These are phyloP conservation scores for Trissolcus japonicus DNA, from an alignment of 2,888 invertebrate genomes.

Conservation along the genomic window DNA sequence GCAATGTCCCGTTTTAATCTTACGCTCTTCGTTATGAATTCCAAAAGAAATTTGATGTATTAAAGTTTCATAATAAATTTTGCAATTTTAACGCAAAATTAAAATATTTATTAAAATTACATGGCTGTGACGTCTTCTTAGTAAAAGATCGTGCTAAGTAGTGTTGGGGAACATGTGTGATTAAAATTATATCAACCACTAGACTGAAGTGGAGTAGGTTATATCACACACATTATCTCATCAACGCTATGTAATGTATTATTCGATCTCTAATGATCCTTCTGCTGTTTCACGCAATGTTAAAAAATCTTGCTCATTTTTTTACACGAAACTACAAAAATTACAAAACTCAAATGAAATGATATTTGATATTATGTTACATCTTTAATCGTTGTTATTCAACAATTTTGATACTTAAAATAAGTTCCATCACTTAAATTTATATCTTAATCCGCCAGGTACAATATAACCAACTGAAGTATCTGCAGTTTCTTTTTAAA, in stretches of 20 bases:
- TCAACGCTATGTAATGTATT: background rate
- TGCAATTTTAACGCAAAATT: conserved; percentile 16
- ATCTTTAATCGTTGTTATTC: too few species aligned
- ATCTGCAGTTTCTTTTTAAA: background rate
- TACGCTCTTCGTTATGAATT: conserved; percentile 11
- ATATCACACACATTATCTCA: conserved; percentile 7
- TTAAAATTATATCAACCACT: conserved; percentile 40
- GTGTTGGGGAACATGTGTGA: conserved; percentile 38
- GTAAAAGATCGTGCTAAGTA: conserved; percentile 32
- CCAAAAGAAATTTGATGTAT: conserved; percentile 12
- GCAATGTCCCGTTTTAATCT: conserved; percentile 7
- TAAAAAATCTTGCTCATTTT: too few species aligned
- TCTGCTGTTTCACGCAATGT: background rate
- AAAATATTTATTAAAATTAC: conserved; percentile 32
- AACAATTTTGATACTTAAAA: too few species aligned
- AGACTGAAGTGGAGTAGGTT: conserved; percentile 16
- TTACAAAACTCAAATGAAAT: too few species aligned
- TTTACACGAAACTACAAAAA: too few species aligned
- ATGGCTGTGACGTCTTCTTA: conserved; percentile 9
- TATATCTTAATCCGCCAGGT: too few species aligned
- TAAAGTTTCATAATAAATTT: conserved; percentile 16
- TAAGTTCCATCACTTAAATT: background rate
- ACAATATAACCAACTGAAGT: background rate
- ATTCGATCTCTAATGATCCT: conserved; percentile 3
- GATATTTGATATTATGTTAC: too few species aligned